These are phyloP conservation scores for Tetragonula clypearis DNA, from an alignment of 1,140 invertebrate species.

Conservation along the genomic window DNA sequence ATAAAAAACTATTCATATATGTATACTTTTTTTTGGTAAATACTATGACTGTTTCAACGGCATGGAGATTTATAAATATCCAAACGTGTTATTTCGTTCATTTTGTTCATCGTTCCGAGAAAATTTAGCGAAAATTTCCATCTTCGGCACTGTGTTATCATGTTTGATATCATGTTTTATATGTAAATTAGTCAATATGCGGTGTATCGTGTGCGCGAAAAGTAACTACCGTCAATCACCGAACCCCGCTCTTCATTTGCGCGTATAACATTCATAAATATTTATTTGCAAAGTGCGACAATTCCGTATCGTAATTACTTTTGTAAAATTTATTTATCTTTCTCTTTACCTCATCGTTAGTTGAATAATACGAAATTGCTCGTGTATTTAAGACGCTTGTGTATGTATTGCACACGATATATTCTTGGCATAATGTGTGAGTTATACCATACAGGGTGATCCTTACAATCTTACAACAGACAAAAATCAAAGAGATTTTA, in stretches of 20 bases:
- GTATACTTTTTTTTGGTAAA: neutral
- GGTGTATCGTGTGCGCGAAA: neutral
- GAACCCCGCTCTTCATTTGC: neutral
- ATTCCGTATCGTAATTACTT: neutral
- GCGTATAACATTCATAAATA: neutral
- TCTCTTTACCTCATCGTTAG: too few relatives aligned
- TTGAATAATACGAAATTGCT: neutral
- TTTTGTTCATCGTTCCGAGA: neutral
- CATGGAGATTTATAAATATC: neutral
- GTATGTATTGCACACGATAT: neutral
- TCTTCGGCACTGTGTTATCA: too few relatives aligned
- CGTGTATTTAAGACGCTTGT: neutral
- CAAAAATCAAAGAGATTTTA: neutral
- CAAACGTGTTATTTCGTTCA: neutral
- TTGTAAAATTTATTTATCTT: neutral
- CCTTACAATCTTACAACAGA: too few relatives aligned
- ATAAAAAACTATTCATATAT: neutral
- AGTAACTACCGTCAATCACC: neutral
- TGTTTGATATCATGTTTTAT: neutral
- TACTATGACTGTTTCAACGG: neutral
- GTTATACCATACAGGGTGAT: neutral
- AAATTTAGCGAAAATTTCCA: neutral
- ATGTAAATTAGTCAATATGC: neutral
- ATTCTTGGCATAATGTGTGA: neutral
- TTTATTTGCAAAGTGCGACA: neutral